These are phyloP conservation scores for Heliconius hortense DNA, from an alignment of 2,888 invertebrate genomes.

Conservation along the genomic window DNA sequence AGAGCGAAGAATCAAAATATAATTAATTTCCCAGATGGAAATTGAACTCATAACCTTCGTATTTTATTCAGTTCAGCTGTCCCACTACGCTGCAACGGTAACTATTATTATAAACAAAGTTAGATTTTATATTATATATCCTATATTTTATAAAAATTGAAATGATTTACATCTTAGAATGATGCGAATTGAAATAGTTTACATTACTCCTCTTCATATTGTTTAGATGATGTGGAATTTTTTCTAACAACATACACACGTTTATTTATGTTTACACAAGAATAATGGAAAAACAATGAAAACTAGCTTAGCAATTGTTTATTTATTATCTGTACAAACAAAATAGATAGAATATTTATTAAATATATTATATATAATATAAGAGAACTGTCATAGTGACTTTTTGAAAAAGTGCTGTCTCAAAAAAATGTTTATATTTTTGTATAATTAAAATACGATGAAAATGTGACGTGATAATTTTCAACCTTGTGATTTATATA, in stretches of 20 bases:
- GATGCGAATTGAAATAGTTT: slow-evolving; percentile 5
- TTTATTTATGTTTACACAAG: slow-evolving; percentile 63
- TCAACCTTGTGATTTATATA: no score
- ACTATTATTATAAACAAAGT: no score
- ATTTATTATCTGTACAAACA: slow-evolving; percentile 28
- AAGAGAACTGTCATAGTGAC: background rate
- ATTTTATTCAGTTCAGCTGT: no score
- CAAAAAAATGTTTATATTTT: no score
- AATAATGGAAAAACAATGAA: slow-evolving; percentile 58
- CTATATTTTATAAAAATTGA: background rate
- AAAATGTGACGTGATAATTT: no score
- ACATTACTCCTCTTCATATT: slow-evolving; percentile 39
- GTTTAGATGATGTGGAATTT: slow-evolving; percentile 60
- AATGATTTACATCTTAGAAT: background rate
- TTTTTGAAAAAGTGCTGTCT: no score
- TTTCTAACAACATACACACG: slow-evolving; percentile 53
- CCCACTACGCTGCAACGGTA: no score
- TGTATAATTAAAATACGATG: no score
- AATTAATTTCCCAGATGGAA: no score
- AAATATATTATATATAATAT: background rate
- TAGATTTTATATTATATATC: background rate
- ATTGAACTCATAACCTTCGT: no score
- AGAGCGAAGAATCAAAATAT: no score
- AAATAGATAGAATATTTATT: slow-evolving; percentile 4
- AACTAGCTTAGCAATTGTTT: slow-evolving; percentile 46